phyloP scores from a whole-genome alignment of 2,888 invertebrate species.

The Brachynemurus nebulosus region DNA sequence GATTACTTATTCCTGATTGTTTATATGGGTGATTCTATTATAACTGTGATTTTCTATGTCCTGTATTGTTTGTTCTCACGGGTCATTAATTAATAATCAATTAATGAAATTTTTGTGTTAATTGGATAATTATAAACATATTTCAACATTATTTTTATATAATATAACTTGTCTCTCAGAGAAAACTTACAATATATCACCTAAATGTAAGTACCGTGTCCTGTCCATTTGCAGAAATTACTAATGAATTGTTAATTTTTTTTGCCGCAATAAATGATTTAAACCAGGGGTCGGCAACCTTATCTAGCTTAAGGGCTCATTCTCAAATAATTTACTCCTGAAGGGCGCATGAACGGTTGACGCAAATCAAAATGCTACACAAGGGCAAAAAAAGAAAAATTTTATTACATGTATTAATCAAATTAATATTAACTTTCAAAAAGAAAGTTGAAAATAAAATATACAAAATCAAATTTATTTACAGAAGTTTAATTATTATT shows the following conservation, averaged over 20 bases:
- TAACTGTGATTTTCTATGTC: conserved; percentile 5
- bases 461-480: too few relatives aligned
- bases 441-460: too few relatives aligned
- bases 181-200: conserved; percentile 9
- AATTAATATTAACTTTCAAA: too few relatives aligned
- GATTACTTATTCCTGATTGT: too few relatives aligned
- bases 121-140: neutral
- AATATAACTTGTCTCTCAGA: neutral
- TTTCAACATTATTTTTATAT: neutral
- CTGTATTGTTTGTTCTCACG: conserved; percentile 3
- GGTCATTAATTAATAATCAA: conserved; percentile 7
- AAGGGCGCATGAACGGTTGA: too few relatives aligned
- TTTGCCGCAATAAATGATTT: neutral
- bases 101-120: conserved; percentile 2
- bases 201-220: conserved; percentile 13
- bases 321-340: too few relatives aligned
- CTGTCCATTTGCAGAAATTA: conserved; percentile 9
- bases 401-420: too few relatives aligned
- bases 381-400: too few relatives aligned
- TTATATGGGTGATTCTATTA: conserved; percentile 6
- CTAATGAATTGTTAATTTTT: conserved; percentile 4
- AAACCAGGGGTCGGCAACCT: too few relatives aligned
- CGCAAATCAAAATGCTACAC: too few relatives aligned
- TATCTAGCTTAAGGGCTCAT: too few relatives aligned
- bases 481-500: too few relatives aligned